Evolutionary conservation across 2,888 invertebrate genomes (phyloP), one percentile per base, ranked within the genome.

Genomic region (Lacanobia wlatinum): DNA sequence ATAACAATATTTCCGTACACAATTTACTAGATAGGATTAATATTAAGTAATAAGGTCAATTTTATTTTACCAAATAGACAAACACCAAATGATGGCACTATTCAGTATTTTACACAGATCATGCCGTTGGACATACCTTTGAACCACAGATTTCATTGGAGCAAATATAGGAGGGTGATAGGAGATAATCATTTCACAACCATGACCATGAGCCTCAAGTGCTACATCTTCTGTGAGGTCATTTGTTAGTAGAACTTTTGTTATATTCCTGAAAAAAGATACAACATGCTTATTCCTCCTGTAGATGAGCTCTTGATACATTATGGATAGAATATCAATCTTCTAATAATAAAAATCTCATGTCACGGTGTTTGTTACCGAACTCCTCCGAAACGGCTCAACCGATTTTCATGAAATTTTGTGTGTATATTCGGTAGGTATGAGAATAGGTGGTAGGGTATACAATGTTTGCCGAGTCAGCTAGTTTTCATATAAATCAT

Each of bases 111-210:
- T 50, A 21, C 7, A 16, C n/a, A 46, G 43, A 70, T 38, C 5
- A 4, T 60, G 28, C 12, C 28, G 16, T 61, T 18, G 1, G 16
- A 38, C 63, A 40, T 93, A 98, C 98, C 97, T 98, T 97, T 98
- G 96, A 2, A 97, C 97, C 53, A 99, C 96, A 52, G 97, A 97
- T 90, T 98, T 99, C 68, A 99, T 87, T 9, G 98, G 97, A 18
- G 97, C 96, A 93, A 99, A 99, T 90, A 99, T 98, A 23, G 99
- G 99, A n/a, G 99, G 99, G 96, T 99, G 99, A 92, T 99, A 99
- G 0, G 99, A 98, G 71, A 99, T 96, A 71, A 99, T 98, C 93
- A 99, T 94, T 91, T 98, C 97, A 66, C 97, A 97, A 21, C 97
- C 96, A 66, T 96, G 91, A 2, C 95, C 92, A 6, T 98, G 90